A percentile compares a stretch with the other conserved stretches of the same genome.
phyloP scores from a whole-genome alignment of 2,797 vertebrate species.

The Lemur catta region DNA sequence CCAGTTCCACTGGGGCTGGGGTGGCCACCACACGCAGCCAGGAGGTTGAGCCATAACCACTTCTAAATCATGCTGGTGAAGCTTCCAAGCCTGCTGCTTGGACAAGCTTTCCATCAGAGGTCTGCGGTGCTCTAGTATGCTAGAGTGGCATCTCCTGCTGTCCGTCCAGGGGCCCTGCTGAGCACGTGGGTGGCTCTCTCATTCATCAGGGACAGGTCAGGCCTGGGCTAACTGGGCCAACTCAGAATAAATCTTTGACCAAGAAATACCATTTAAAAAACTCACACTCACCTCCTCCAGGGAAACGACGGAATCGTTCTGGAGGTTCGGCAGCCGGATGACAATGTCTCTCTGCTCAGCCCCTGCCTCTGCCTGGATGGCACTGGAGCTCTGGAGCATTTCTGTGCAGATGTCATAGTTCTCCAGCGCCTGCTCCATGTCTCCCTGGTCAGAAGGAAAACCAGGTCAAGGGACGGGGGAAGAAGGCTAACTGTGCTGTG shows the following conservation, averaged over 20 bases:
- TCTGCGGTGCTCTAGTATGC: rapidly evolving
- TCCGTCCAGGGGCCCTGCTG: not conserved
- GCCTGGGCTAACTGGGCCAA: not conserved
- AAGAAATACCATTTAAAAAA: not conserved
- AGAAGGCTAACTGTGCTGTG: not conserved
- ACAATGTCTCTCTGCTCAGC: constrained; percentile 80
- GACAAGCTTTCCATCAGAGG: not conserved
- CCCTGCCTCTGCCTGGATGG: constrained; percentile 74
- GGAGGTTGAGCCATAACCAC: not conserved
- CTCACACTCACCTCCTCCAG: constrained; percentile 91
- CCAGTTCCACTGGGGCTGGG: not conserved
- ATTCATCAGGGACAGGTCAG: not conserved
- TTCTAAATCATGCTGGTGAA: not conserved
- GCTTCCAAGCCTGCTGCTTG: not conserved
- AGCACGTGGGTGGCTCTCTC: not conserved
- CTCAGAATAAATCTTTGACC: not conserved
- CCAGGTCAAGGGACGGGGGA: not conserved
- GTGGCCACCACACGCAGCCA: not conserved
- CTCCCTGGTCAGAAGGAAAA: constrained; percentile 86
- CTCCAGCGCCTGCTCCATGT: constrained; percentile 96
- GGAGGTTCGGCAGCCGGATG: constrained; percentile 92
- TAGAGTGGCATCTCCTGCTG: not conserved
- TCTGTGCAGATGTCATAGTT: constrained; percentile 96
- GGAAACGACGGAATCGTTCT: constrained; percentile 92
- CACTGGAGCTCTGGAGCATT: constrained; percentile 88